These are phyloP conservation scores for Anoncus sp. DNA, from an alignment of 2,888 invertebrate species.

Conservation along the genomic window DNA sequence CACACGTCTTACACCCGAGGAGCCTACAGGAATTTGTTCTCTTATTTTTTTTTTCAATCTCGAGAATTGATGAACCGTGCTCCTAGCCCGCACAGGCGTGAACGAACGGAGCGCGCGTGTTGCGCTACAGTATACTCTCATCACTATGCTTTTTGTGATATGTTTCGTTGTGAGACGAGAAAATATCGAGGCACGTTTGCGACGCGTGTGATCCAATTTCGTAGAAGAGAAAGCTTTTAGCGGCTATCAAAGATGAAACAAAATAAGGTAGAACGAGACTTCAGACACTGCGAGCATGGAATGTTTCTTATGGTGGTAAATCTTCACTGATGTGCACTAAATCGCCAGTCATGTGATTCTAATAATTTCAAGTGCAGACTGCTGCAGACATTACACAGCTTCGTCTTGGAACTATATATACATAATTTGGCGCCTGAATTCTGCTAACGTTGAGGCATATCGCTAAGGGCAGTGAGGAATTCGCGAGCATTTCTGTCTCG, in stretches of 20 bases:
- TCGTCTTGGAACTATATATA: constrained; percentile 1
- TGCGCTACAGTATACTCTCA: constrained; percentile 12
- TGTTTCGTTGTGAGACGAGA: neutral
- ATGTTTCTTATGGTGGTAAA: constrained; percentile 9
- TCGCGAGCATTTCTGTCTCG: constrained; percentile 21
- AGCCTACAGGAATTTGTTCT: constrained; percentile 50
- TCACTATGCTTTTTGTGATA: constrained; percentile 25
- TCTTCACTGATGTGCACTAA: constrained; percentile 22
- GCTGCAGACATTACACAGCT: neutral
- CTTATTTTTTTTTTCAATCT: constrained; percentile 62
- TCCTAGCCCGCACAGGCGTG: constrained; percentile 21
- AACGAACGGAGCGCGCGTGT: constrained; percentile 29
- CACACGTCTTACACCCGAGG: constrained; percentile 49
- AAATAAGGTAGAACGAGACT: constrained; percentile 11
- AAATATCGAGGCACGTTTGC: constrained; percentile 32
- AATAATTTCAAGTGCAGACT: constrained; percentile 2
- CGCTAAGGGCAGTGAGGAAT: constrained; percentile 30
- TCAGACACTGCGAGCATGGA: neutral
- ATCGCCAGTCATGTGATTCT: neutral
- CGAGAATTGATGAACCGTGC: constrained; percentile 53
- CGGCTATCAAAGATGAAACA: neutral
- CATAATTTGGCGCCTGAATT: neutral
- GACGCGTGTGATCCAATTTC: constrained; percentile 48
- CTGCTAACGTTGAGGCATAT: constrained; percentile 27
- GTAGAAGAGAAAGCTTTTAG: constrained; percentile 43